Evolutionary conservation across 1,140 invertebrate species (phyloP), one percentile per base, ranked within the genome.

Genomic region (Ganaspis sp.): DNA sequence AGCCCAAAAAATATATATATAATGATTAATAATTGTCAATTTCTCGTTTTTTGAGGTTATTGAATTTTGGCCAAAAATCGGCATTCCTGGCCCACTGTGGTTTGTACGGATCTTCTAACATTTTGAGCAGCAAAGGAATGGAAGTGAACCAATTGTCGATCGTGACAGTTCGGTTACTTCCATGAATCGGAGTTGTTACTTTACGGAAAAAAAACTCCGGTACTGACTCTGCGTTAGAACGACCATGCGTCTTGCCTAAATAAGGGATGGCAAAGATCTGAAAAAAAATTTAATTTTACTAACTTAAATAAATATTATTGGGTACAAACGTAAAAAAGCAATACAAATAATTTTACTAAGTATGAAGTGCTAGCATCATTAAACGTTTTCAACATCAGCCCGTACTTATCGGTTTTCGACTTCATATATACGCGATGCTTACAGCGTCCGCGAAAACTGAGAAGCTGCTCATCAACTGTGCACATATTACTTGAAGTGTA

Each of bases 391-490:
- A 73, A 15, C 42, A 72, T 80, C 26, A 82, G 19, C 1, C 75
- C 81, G 40, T 77, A 80, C 26, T 54, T 69, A 77, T 82, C 77
- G 8, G 80, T 69, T 38, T 91, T 89, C 19, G 72, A 82, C 29
- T 86, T 81, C 17, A 89, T 89, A 76, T 87, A 89, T 15, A 89
- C 75, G 23, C 82, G 70, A 79, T 89, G 88, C 15, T 70, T 38
- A 77, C 85, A 89, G 26, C 76, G 79, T 37, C 87, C 83, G 45
- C 86, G 69, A 76, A 88, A 90, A 17, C 70, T 75, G 15, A 85
- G 12, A 15, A 90, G 73, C 70, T 85, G 83, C 75, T 90, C 87
- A 74, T 91, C 88, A 34, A 89, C 82, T 4, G 88, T 88, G 23
- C 70, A 73, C 17, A 77, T 37, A 11, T 15, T 15, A 34, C 42